Conservation (phyloP, 2,113 vertebrate genomes). For the Brachionichthys hirsutus region DNA sequence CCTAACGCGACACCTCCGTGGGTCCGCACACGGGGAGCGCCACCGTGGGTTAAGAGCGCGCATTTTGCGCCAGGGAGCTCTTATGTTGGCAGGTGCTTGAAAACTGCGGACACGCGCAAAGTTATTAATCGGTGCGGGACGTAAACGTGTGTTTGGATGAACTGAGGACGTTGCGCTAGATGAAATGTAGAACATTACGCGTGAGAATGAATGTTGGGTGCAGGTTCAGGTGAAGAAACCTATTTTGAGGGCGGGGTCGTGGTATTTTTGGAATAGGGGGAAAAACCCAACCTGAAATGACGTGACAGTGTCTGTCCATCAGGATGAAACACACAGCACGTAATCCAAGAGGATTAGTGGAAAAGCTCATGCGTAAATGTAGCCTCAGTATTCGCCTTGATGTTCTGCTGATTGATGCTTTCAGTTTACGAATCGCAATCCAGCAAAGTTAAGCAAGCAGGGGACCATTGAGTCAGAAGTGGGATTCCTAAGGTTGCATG, state of each 20-base stretch:
- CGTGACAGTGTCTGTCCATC: conserved; percentile 63
- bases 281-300: conserved; percentile 40
- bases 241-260: conserved; percentile 20
- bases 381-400: conserved; percentile 49
- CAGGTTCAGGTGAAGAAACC: conserved; percentile 8
- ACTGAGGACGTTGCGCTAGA: conserved; percentile 51
- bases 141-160: conserved; percentile 48
- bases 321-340: conserved; percentile 54
- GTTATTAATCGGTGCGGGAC: conserved; percentile 20
- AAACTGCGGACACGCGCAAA: conserved; percentile 11
- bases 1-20: conserved; percentile 15
- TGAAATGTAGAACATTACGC: conserved; percentile 30
- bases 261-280: conserved; percentile 42
- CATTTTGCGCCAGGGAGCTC: conserved; percentile 16
- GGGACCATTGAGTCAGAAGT: conserved; percentile 5
- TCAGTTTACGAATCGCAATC: conserved; percentile 27
- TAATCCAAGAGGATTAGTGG: conserved; percentile 74
- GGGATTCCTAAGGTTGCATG: not conserved
- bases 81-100: not conserved
- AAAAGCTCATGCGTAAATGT: conserved; percentile 61
- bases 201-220: not conserved
- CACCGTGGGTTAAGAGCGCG: conserved; percentile 13
- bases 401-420: conserved; percentile 45
- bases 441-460: conserved; percentile 15
- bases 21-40: not conserved